These are phyloP conservation scores for Amblyopsis rosae DNA, from an alignment of 2,113 vertebrate species.

Conservation along the genomic window DNA sequence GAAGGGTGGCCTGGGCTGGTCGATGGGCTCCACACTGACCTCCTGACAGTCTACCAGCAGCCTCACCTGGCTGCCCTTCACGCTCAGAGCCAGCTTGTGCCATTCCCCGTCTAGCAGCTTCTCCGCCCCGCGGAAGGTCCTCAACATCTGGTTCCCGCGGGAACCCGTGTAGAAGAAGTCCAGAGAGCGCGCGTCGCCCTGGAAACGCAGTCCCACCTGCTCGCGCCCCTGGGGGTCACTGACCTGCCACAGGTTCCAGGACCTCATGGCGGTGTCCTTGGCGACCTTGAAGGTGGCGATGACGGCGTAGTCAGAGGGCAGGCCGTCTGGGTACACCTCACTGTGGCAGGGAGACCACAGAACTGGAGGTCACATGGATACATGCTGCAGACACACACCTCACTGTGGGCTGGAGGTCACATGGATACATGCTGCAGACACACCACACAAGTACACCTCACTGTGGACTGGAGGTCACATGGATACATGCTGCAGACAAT, in stretches of 20 bases:
- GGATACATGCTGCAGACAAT: too few relatives aligned
- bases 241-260: conserved; percentile 79
- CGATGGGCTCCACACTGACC: conserved; percentile 51
- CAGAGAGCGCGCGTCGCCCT: conserved; percentile 59
- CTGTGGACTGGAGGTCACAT: conserved; percentile 34
- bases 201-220: conserved; percentile 66
- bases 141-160: conserved; percentile 54
- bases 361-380: too few relatives aligned
- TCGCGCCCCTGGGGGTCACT: conserved; percentile 66
- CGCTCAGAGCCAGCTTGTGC: conserved; percentile 75
- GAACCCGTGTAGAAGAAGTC: conserved; percentile 67
- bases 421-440: too few relatives aligned
- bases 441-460: conserved; percentile 67
- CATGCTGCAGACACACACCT: conserved; percentile 41
- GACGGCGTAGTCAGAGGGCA: conserved; percentile 74
- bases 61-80: conserved; percentile 66
- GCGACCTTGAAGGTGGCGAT: conserved; percentile 74
- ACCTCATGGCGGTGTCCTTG: conserved; percentile 51
- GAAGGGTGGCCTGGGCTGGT: conserved; percentile 49
- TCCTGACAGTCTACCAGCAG: conserved; percentile 75
- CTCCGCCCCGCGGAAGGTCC: conserved; percentile 60
- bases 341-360: conserved; percentile 35
- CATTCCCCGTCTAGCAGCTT: conserved; percentile 75
- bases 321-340: conserved; percentile 70
- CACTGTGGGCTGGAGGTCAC: conserved; percentile 36